Evolutionary conservation across 2,113 vertebrate genomes (phyloP).

Genomic region (Chlorodrepanis virens): DNA sequence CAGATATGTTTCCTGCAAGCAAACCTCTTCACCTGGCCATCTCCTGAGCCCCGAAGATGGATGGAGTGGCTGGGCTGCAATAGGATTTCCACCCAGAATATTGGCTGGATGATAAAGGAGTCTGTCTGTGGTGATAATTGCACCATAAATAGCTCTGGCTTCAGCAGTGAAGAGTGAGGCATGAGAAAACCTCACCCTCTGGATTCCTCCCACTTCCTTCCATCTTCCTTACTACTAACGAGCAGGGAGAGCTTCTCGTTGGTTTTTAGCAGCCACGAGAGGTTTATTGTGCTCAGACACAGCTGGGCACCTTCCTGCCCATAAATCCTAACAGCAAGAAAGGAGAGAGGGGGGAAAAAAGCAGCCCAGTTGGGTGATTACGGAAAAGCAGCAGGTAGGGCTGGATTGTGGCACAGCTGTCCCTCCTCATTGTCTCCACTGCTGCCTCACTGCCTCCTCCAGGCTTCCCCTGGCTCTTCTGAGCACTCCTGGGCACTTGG

Average conservation of each 20-base stretch:
- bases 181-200: conserved; percentile 37
- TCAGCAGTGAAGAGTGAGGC: conserved; percentile 44
- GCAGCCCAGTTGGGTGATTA: not conserved
- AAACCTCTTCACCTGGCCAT: conserved; percentile 8
- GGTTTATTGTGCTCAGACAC: not conserved
- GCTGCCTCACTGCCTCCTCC: not conserved
- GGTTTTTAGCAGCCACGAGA: not conserved
- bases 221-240: conserved; percentile 57
- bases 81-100: conserved; percentile 49
- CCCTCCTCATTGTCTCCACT: not conserved
- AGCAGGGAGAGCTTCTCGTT: conserved; percentile 1
- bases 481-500: not conserved
- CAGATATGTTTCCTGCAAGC: not conserved
- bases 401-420: not conserved
- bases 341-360: accelerated
- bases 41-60: not conserved
- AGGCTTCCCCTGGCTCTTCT: not conserved
- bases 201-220: conserved; percentile 53
- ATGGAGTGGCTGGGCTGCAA: conserved; percentile 24
- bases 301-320: conserved; percentile 1
- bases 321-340: conserved; percentile 22
- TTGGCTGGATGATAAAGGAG: conserved; percentile 56
- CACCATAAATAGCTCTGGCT: conserved; percentile 54
- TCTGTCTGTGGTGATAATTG: conserved; percentile 54
- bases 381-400: not conserved